Base-by-base conservation (phyloP, 2,888 invertebrate species). In the Shargacucullia verbasci region DNA sequence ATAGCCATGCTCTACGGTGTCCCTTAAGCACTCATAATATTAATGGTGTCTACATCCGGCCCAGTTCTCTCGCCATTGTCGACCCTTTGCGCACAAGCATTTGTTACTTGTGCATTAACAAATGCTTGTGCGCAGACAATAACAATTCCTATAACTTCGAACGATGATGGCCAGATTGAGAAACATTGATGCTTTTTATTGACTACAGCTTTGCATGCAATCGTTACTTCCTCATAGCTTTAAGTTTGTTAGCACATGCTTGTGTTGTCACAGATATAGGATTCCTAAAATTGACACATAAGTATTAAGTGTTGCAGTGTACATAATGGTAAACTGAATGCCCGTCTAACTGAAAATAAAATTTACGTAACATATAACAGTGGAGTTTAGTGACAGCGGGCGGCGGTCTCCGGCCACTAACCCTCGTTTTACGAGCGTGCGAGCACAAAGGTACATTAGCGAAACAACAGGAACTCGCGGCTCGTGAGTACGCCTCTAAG, bases 381-480 rank as follows among this genome's bases (percentile, higher is more conserved):
- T 57, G 55, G 68, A 63, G 73, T 68, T 75, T 76, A 79, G 77
- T 75, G 80, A 79, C 76, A 81, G 77, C 57, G 67, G 54, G 65
- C 73, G 64, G 60, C 64, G 70, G 76, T 70, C 70, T 58, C 63
- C 75, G 87, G 85, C 75, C 86, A 86, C 75, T 86, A 82, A 87
- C 88, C 88, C 85, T 82, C 55, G 62, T 59, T 86, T 85, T 85
- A 88, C 79, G 86, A 82, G 78, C 82, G 69, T 72, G 74, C 80
- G 73, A 73, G 80, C 85, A 89, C 84, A 89, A 89, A 89, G 86
- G 87, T 85, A 79, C 87, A 87, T 85, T 90, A 88, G 84, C 78
- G 80, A 83, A 84, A 86, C 86, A 88, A 87, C 87, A 87, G 86
- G 87, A 86, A 87, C 84, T 81, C 69, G 80, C 78, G 77, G 81